Base-by-base conservation (phyloP, 2,113 vertebrate species). In the Telmatochromis sp. region DNA sequence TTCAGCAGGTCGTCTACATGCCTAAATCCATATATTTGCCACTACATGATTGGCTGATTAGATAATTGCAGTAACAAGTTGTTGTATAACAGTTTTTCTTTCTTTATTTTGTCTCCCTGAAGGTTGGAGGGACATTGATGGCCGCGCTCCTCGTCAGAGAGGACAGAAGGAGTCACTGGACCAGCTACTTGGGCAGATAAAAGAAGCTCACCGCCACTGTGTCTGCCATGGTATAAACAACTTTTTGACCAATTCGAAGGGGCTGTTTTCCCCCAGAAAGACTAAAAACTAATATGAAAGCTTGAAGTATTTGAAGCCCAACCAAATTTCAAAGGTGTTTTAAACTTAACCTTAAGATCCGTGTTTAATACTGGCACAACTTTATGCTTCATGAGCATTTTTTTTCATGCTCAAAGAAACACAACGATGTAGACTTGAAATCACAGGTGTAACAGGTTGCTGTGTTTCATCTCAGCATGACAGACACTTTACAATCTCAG, bases 121-220 rank as follows among this genome's bases (percentile, higher is more conserved):
- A 98, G 98, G 97, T 93, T 98, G 98, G 98, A 94, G 97, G 68
- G 97, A 98, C 78, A 95, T 97, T 0, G 97, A 98, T 0, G 96
- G 97, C 9, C 95, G 97, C 2, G 92, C 94, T 1, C 97, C 97
- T 0, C 95, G 97, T 31, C 95, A 96, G 47, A 95, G 94, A 86
- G 97, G 97, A 55, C 97, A 98, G 91, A 96, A 96, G 9, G 97
- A 97, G 90, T 96, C 96, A 9, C 92, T 98, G 49, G 97, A 98
- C 88, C 97, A 97, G 57, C 96, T 98, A 7, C 96, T 98, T 28
- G 92, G 93, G n/a, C 97, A 97, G 93, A 97, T 98, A 92, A 98
- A 98, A 93, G 97, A 97, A 0, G 92, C 96, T 82, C 98, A 98
- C 88, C 97, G 96, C 84, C 96, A 98, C 90, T 98, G 97, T 4